Base-by-base conservation (phyloP, 2,797 vertebrate species). In the Bradypodion pumilum region DNA sequence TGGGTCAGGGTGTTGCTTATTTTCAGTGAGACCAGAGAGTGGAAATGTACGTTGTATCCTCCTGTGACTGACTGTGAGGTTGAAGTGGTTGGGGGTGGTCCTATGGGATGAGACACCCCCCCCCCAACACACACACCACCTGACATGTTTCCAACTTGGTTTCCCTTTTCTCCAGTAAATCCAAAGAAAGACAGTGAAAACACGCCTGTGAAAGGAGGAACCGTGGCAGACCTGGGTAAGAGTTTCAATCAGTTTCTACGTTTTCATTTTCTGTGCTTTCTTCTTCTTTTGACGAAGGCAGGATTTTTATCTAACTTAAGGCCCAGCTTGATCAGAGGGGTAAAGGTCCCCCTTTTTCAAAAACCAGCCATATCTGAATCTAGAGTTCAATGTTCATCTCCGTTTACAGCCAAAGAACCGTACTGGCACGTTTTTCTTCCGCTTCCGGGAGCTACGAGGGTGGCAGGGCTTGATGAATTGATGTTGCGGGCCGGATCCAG, bases 181-280 rank as follows among this genome's bases (percentile, higher is more conserved):
- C 97, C 97, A 90, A 99, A 99, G 96, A 99, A 98, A 90, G 98
- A 99, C 94, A 97, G 95, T 29, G 98, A 98, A 87, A 98, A 97
- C 84, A 98, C 98, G 0, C 98, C 98, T 0, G 96, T 98, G 72
- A 99, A 99, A 93, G 98, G 98, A 87, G 98, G 98, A 78, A 97
- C 97, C 1, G 95, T 98, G 52, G 96, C 97, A 1, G 98, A 99
- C 93, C 90, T 99, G 79, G 98, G 98, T 99, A 94, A 94, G 93
- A 85, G 6, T 12, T 42, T 37, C 21, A 25, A 4, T 2, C 27
- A n/a, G 42, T 65, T 35, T 19, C 49, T 37, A 19, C 1, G 32
- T 49, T 66, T 56, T 40, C 32, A 10, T 70, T 3, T 4, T 12
- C 1, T 9, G 1, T 29, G 7, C 7, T 40, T 25, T 49, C 32